Base-by-base conservation (phyloP, 37 sponge, comb jelly and placozoan genomes). In the Theonella swinhoei region DNA sequence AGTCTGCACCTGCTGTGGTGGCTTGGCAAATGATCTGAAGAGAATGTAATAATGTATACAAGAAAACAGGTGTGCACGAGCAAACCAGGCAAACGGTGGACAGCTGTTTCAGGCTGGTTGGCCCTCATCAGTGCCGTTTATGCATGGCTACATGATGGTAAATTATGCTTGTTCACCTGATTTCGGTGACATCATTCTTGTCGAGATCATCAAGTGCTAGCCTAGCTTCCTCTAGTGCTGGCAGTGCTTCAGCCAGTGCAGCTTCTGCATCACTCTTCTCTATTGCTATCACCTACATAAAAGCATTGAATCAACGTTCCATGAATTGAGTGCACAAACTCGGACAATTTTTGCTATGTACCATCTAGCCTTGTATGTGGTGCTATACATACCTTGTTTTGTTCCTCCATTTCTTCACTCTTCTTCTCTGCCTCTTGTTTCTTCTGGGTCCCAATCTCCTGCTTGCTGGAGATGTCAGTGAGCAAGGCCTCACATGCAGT, bases 151-250 rank as follows among this genome's bases (percentile, higher is more conserved):
- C n/a, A n/a, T n/a, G n/a, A n/a, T n/a, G n/a, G n/a, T n/a, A n/a
- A n/a, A n/a, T n/a, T n/a, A n/a, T n/a, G n/a, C n/a, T n/a, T n/a
- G n/a, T 42, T 64, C 39, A 83, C 85, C 96, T 85, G 76, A 99
- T 97, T 80, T 99, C 99, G 23, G 98, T 97, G 43, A 99, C 97
- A 78, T 99, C 95, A 64, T 80, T 72, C 79, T 88, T 94, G 72
- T 99, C 96, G 38, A 99, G 87, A 34, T 94, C 94, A 62, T 89
- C 87, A 63, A 99, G 92, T 25, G 99, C 99, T n/a, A 84, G 43
- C 36, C 97, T 85, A 30, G 99, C 99, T 75, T 91, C 91, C 86
- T 99, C 98, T 39, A 99, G 97, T 31, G 99, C 99, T 4, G 99
- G 99, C 29, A 99, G 81, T 1, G 99, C 99, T 39, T 88, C 95